These are phyloP conservation scores for Pheosia gnoma DNA, from an alignment of 2,888 invertebrate genomes.

Conservation along the genomic window DNA sequence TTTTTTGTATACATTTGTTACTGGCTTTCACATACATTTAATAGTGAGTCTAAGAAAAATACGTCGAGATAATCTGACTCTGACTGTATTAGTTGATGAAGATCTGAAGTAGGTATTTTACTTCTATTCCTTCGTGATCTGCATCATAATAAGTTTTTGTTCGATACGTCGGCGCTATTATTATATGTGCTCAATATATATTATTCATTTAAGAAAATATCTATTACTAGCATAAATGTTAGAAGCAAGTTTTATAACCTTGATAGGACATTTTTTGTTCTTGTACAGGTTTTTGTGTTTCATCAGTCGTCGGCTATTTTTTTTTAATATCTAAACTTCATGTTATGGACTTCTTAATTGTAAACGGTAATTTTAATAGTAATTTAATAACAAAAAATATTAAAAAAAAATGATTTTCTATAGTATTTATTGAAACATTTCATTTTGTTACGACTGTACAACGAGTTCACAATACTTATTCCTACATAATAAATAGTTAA, in stretches of 20 bases:
- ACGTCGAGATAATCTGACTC: not conserved
- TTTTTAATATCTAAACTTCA: not conserved
- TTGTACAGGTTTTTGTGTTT: not conserved
- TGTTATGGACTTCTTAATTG: too few relatives aligned
- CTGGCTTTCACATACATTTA: too few relatives aligned
- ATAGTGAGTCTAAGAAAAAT: not conserved
- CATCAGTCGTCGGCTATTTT: not conserved
- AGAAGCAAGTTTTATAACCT: not conserved
- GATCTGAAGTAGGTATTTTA: not conserved
- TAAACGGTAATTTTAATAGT: too few relatives aligned
- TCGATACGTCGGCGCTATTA: not conserved
- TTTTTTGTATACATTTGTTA: too few relatives aligned
- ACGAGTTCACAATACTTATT: not conserved
- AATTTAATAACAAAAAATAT: too few relatives aligned
- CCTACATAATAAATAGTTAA: too few relatives aligned
- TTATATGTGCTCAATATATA: not conserved
- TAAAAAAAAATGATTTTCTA: too few relatives aligned
- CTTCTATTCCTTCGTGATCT: constrained; percentile 1
- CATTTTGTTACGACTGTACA: too few relatives aligned
- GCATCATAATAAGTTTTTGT: not conserved
- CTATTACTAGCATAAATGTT: not conserved
- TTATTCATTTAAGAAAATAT: not conserved
- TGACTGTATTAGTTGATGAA: not conserved
- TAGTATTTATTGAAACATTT: too few relatives aligned
- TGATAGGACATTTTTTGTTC: constrained; percentile 3